Evolutionary conservation across 2,113 vertebrate genomes (phyloP).

Genomic region (Sturnira hondurensis): DNA sequence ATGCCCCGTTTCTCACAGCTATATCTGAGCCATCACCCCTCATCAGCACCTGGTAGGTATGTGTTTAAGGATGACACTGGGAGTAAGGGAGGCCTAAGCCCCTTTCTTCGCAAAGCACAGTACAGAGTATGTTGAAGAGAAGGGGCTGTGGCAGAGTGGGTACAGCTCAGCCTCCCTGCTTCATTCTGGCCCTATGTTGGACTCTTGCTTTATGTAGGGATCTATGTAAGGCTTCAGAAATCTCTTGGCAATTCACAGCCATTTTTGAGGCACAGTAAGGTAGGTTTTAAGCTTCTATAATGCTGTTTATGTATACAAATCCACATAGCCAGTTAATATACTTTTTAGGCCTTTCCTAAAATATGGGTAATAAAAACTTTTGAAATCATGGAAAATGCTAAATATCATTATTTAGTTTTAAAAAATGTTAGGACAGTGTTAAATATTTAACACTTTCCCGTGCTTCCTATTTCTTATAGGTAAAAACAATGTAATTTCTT

Average conservation of each 20-base stretch:
- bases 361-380: constrained; percentile 20
- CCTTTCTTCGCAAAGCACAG: not conserved
- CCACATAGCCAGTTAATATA: not conserved
- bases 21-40: not conserved
- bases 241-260: not conserved
- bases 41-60: not conserved
- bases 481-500: constrained; percentile 30
- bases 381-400: not conserved
- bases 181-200: not conserved
- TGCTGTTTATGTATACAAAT: not conserved
- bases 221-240: not conserved
- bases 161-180: not conserved
- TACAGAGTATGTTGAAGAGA: not conserved
- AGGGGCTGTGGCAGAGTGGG: not conserved
- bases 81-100: not conserved
- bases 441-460: not conserved
- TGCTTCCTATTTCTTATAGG: constrained; percentile 16
- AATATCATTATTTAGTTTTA: not conserved
- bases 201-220: not conserved
- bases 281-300: not conserved
- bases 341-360: not conserved
- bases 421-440: not conserved
- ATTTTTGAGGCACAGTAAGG: not conserved
- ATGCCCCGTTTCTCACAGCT: not conserved
- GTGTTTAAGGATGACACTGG: not conserved